These are phyloP conservation scores for Brachynemurus nebulosus DNA, from an alignment of 2,888 invertebrate species.

Conservation along the genomic window DNA sequence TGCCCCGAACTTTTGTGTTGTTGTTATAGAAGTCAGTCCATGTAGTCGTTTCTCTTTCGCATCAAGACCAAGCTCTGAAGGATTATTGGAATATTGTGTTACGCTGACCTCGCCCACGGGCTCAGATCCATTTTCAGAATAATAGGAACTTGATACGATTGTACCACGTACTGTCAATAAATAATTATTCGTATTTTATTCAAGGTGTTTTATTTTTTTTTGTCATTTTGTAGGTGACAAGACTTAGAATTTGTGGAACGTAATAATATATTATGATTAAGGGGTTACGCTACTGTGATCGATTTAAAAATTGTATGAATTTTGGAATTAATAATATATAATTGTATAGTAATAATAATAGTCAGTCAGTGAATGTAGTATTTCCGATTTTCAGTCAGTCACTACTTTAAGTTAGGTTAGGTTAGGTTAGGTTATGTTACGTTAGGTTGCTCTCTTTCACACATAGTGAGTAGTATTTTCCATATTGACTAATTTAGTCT, in stretches of 20 bases:
- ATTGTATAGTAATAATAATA: background rate
- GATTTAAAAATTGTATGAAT: no score
- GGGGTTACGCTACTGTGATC: no score
- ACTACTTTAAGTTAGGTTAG: no score
- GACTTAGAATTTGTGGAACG: no score
- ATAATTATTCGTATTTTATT: background rate
- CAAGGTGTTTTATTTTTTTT: background rate
- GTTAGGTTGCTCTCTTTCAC: no score
- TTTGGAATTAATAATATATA: background rate
- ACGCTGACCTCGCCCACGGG: slow-evolving; percentile 55
- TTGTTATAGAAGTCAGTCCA: slow-evolving; percentile 28
- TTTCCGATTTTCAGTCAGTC: no score
- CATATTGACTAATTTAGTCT: no score
- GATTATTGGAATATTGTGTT: slow-evolving; percentile 54
- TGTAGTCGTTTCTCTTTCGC: slow-evolving; percentile 19
- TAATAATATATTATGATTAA: no score
- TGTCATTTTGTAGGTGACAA: no score
- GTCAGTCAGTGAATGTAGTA: no score
- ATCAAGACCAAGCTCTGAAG: slow-evolving; percentile 35
- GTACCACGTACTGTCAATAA: slow-evolving; percentile 51
- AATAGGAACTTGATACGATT: slow-evolving; percentile 51
- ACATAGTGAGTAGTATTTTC: no score
- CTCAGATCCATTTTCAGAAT: slow-evolving; percentile 52
- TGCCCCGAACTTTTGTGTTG: slow-evolving; percentile 30
- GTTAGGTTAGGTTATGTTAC: no score